These are phyloP conservation scores for Heteractis magnifica DNA, from an alignment of 92 coral and sea anemone genomes.

Conservation along the genomic window DNA sequence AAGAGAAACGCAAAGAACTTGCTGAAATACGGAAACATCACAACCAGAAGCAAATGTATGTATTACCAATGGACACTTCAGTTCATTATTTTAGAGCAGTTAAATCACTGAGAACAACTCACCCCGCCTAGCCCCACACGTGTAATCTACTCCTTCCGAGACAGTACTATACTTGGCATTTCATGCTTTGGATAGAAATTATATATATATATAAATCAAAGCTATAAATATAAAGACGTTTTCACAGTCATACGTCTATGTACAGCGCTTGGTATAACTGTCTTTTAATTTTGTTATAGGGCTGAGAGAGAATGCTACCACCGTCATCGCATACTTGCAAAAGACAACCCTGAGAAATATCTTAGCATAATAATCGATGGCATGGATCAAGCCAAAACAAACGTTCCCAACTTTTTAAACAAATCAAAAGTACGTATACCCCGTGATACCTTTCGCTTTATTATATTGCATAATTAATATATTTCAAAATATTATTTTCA, in stretches of 20 bases:
- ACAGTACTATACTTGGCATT: not conserved
- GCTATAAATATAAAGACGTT: not conserved
- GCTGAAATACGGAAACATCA: not conserved
- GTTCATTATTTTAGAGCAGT: not conserved
- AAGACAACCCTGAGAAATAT: not conserved
- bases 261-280: not conserved
- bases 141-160: not conserved
- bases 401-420: not conserved
- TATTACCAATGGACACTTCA: not conserved
- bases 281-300: not conserved
- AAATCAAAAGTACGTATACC: not conserved
- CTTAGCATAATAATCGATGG: not conserved
- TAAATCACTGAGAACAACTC: not conserved
- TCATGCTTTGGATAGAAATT: not conserved
- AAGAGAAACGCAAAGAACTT: not conserved
- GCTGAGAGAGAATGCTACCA: not conserved
- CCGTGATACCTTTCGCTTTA: not conserved
- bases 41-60: not conserved
- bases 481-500: not conserved
- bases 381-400: not conserved
- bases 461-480: no score
- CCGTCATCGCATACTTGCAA: not conserved
- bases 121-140: not conserved
- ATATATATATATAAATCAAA: not conserved
- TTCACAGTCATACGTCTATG: not conserved